Evolutionary conservation across 2,888 invertebrate genomes (phyloP).

Genomic region (Euzophera pinguis): DNA sequence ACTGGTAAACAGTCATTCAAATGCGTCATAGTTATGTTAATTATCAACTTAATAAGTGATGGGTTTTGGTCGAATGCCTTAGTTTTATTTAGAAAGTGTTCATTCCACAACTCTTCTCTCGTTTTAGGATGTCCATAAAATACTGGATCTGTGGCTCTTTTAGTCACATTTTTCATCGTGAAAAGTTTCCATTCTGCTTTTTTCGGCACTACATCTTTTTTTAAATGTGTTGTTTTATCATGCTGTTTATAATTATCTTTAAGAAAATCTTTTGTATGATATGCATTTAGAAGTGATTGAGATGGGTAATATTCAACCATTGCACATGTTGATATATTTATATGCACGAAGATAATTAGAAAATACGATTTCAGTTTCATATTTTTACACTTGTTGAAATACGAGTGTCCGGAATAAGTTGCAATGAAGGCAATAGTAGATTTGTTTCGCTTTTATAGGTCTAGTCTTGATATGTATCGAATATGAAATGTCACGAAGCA

Average conservation of each 20-base stretch:
- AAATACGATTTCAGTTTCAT: slow-evolving; percentile 16
- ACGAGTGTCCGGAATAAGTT: not conserved
- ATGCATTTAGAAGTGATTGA: slow-evolving; percentile 26
- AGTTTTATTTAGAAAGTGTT: slow-evolving; percentile 64
- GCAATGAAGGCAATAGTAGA: slow-evolving; percentile 11
- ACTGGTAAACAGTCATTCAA: slow-evolving; percentile 83
- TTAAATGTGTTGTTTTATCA: not conserved
- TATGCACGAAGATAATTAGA: slow-evolving; percentile 14
- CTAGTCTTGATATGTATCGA: slow-evolving; percentile 46
- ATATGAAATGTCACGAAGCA: slow-evolving; percentile 53
- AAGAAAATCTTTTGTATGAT: slow-evolving; percentile 1
- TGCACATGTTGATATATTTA: slow-evolving; percentile 29
- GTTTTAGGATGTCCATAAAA: slow-evolving; percentile 81
- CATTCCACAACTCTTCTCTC: slow-evolving; percentile 75
- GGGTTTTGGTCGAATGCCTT: slow-evolving; percentile 68
- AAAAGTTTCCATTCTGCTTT: no score
- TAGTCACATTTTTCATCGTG: slow-evolving; percentile 20
- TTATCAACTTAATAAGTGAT: slow-evolving; percentile 81
- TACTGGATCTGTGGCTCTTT: slow-evolving; percentile 68
- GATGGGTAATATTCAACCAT: slow-evolving; percentile 58
- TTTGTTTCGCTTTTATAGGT: slow-evolving; percentile 46
- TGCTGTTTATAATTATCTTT: slow-evolving; percentile 3
- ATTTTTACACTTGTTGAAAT: not conserved
- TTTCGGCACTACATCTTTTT: not conserved
- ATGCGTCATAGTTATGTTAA: slow-evolving; percentile 80